Evolutionary conservation across 1,140 invertebrate species (phyloP), one percentile per base, ranked within the genome.

Genomic region (Rhopalosiphum padi): DNA sequence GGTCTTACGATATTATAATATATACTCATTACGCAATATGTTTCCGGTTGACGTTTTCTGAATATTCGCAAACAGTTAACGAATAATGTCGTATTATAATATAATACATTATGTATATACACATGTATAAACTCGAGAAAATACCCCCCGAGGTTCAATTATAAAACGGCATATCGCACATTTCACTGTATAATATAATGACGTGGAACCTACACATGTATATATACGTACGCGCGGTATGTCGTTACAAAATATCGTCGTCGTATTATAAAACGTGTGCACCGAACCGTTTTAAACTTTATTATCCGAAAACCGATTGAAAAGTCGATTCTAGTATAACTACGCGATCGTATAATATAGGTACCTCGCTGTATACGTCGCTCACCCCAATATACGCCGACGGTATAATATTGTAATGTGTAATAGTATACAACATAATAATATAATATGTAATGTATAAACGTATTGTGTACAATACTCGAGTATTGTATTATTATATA

Each of bases 221-320:
- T 30, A 30, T 30, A 60, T 8, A n/a, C 8, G 30, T 8, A 5
- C 35, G 37, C 21, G 23, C 25, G 37, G 83, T 86, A 46, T 86
- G 83, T 86, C 83, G 83, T 86, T 86, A 86, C 41, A 86, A 86
- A 86, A 86, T 86, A 86, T 86, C 83, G 83, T 9, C 41, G 41
- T 85, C 23, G 3, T n/a, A n/a, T 46, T 30, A 46, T 48, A 86
- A 43, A 43, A 87, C 85, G 85, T 41, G 82, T n/a, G 85, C 30
- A n/a, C 85, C 85, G 85, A 87, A 87, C 43, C 85, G 85, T 87
- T n/a, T n/a, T 48, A 87, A 87, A 87, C 30, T n/a, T 87, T n/a
- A 87, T 87, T 87, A 87, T 87, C 43, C 85, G 15, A 87, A 87
- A 87, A 87, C 85, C 85, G 41, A 87, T 87, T 87, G 85, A 87